These are phyloP conservation scores for Chelmon rostratus DNA, from an alignment of 2,797 vertebrate genomes.

Conservation along the genomic window DNA sequence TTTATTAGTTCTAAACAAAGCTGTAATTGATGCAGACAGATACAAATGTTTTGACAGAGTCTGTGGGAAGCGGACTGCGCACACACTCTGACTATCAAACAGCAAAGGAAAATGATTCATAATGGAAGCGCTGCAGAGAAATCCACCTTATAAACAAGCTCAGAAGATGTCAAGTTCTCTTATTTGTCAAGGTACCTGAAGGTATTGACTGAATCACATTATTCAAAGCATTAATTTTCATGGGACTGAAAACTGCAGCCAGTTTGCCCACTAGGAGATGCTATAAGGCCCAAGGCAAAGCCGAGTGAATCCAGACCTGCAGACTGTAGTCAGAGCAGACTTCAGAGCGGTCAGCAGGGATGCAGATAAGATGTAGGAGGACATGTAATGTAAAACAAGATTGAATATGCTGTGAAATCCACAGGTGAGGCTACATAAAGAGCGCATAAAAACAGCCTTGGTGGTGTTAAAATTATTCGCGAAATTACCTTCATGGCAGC, in stretches of 20 bases:
- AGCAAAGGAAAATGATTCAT: slow-evolving; percentile 49
- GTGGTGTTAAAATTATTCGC: not conserved
- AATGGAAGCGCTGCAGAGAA: slow-evolving; percentile 64
- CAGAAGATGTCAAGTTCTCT: slow-evolving; percentile 56
- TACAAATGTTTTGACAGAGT: slow-evolving; percentile 39
- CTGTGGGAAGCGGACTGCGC: slow-evolving; percentile 8
- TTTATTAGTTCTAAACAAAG: slow-evolving; percentile 40
- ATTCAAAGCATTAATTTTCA: slow-evolving; percentile 71
- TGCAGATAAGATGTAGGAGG: slow-evolving; percentile 14
- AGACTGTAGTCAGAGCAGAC: slow-evolving; percentile 22
- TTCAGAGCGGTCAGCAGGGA: slow-evolving; percentile 17
- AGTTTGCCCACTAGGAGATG: slow-evolving; percentile 81
- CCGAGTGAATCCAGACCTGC: slow-evolving; percentile 37
- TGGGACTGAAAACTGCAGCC: slow-evolving; percentile 45
- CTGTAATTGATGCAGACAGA: slow-evolving; percentile 23
- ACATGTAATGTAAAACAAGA: slow-evolving; percentile 19
- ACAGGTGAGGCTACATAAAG: slow-evolving; percentile 8
- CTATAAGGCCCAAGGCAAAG: slow-evolving; percentile 71
- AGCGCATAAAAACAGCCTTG: not conserved
- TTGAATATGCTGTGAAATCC: slow-evolving; percentile 37
- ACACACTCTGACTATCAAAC: slow-evolving; percentile 44
- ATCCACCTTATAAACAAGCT: slow-evolving; percentile 62
- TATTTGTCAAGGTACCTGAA: slow-evolving; percentile 63
- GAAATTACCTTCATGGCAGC: slow-evolving; percentile 10
- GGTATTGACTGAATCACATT: slow-evolving; percentile 68